Conservation (phyloP, 2,113 vertebrate species). For the Seriola dumerili region DNA sequence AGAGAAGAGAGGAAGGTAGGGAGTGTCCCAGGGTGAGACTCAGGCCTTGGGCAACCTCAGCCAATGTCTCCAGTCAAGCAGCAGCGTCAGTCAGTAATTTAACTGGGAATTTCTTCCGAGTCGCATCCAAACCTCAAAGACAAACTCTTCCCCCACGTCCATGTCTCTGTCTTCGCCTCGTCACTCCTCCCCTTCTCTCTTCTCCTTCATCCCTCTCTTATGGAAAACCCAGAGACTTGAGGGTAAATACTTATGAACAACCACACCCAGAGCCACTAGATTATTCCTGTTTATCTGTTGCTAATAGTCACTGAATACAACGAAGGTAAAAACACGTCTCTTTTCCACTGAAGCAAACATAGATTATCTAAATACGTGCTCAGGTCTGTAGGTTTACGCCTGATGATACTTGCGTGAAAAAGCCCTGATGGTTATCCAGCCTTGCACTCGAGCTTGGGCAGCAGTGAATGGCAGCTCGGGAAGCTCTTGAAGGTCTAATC, state of each 20-base stretch:
- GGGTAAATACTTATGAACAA: constrained; percentile 65
- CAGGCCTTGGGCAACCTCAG: constrained; percentile 74
- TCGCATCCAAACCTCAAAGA: constrained; percentile 83
- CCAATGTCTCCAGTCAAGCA: constrained; percentile 72
- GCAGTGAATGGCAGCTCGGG: constrained; percentile 25
- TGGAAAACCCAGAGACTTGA: constrained; percentile 70
- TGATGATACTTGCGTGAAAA: neutral
- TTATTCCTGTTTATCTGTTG: constrained; percentile 56
- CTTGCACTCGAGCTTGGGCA: neutral
- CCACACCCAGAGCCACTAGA: constrained; percentile 72
- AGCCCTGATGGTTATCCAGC: constrained; percentile 10
- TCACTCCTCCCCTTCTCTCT: constrained; percentile 58
- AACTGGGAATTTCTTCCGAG: constrained; percentile 77
- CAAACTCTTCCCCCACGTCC: constrained; percentile 71
- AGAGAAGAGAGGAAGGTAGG: constrained; percentile 49
- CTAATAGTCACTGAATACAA: constrained; percentile 31
- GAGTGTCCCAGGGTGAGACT: constrained; percentile 71
- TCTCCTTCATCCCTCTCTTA: constrained; percentile 56
- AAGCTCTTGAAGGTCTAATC: constrained; percentile 47
- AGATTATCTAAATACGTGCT: neutral
- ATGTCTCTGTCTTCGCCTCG: constrained; percentile 72
- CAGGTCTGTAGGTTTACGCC: constrained; percentile 13
- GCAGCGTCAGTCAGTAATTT: constrained; percentile 80
- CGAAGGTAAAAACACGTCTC: constrained; percentile 15
- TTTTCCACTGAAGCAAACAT: neutral